Conservation (phyloP, 2,888 invertebrate species). For the Drosophila meridiana region DNA sequence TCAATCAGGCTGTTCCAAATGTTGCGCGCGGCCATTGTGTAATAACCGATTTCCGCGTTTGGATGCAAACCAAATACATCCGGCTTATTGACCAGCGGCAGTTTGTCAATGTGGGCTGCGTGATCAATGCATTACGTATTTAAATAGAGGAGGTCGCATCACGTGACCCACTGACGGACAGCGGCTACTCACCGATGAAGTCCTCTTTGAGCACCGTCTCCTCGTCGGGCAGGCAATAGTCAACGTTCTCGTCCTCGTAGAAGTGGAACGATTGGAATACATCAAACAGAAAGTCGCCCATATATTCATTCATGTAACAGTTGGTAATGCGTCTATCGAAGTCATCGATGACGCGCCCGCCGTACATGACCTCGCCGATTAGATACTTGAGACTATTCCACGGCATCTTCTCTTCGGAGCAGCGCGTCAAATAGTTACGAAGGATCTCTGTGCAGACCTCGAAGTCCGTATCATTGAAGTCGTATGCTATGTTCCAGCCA, state of each 20-base stretch:
- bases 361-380: conserved; percentile 98
- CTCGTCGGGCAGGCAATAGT: conserved; percentile 91
- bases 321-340: conserved; percentile 94
- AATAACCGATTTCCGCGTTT: conserved; percentile 98
- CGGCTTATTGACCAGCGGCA: conserved; percentile 94
- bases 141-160: conserved; percentile 34
- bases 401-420: conserved; percentile 88
- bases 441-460: conserved; percentile 94
- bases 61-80: conserved; percentile 97
- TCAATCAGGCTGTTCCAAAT: conserved; percentile 95
- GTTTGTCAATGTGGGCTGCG: conserved; percentile 90
- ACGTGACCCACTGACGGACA: background rate
- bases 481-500: conserved; percentile 97
- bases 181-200: conserved; percentile 88
- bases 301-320: conserved; percentile 97
- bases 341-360: conserved; percentile 96
- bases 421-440: conserved; percentile 92
- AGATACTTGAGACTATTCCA: conserved; percentile 97
- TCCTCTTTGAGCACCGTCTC: conserved; percentile 88
- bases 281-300: conserved; percentile 97
- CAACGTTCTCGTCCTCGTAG: conserved; percentile 90
- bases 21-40: conserved; percentile 93
- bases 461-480: conserved; percentile 97
- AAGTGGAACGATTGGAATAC: conserved; percentile 96
- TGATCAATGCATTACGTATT: conserved; percentile 61